phyloP scores from a whole-genome alignment of 2,797 vertebrate genomes.

The Parotocinclus haroldoi region DNA sequence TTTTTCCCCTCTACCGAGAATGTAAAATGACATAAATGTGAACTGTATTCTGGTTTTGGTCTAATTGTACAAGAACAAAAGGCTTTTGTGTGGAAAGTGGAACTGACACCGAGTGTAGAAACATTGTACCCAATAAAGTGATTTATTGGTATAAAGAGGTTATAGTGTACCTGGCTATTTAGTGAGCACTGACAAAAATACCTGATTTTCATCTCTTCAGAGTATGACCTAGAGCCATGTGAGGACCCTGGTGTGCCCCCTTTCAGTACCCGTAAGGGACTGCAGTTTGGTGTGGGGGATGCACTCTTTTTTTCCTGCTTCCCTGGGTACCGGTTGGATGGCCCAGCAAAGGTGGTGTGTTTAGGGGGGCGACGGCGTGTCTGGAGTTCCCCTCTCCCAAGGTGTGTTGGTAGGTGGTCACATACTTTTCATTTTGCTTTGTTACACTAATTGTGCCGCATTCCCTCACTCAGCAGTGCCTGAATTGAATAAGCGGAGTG shows the following conservation, averaged over 20 bases:
- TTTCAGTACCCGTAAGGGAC: slow-evolving; percentile 92
- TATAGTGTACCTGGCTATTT: too few species aligned
- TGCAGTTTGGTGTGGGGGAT: slow-evolving; percentile 92
- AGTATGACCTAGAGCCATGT: slow-evolving; percentile 94
- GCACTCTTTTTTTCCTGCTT: slow-evolving; percentile 93
- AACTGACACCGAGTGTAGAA: too few species aligned
- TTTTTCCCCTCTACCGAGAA: too few species aligned
- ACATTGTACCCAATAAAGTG: too few species aligned
- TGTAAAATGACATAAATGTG: too few species aligned
- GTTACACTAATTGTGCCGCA: slow-evolving; percentile 52
- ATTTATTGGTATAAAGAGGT: too few species aligned
- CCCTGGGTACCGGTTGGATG: slow-evolving; percentile 96
- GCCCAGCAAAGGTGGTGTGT: slow-evolving; percentile 87
- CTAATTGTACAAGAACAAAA: too few species aligned
- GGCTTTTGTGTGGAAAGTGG: too few species aligned
- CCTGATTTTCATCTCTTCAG: slow-evolving; percentile 56
- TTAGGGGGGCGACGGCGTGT: slow-evolving; percentile 96
- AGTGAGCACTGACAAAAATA: too few species aligned
- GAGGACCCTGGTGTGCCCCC: slow-evolving; percentile 92
- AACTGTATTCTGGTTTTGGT: too few species aligned
- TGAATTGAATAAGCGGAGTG: not conserved
- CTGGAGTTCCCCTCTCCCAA: slow-evolving; percentile 99
- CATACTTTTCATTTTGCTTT: slow-evolving; percentile 91
- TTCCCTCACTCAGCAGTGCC: slow-evolving; percentile 2
- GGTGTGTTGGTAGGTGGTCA: slow-evolving; percentile 99